Percentiles rank a stretch among this genome's conserved stretches.
phyloP scores from a whole-genome alignment of 2,113 vertebrate genomes.

The Ctenomys sociabilis region DNA sequence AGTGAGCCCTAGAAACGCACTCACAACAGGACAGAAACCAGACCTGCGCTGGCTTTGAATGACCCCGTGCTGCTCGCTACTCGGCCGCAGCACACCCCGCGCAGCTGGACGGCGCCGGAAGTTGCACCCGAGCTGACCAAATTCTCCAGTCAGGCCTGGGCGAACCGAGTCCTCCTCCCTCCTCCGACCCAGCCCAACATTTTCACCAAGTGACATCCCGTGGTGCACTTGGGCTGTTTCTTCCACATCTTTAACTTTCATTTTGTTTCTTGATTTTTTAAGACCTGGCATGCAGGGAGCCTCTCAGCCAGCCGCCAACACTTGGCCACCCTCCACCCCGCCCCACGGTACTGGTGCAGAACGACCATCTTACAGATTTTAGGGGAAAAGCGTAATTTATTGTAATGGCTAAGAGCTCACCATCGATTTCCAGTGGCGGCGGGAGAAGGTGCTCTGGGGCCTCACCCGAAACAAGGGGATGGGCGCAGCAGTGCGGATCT shows the following conservation, averaged over 20 bases:
- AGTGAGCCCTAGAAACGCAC: background rate
- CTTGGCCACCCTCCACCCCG: background rate
- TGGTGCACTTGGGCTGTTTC: background rate
- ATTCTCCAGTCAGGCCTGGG: background rate
- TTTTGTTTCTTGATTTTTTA: conserved; percentile 15
- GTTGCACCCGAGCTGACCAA: background rate
- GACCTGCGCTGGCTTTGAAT: background rate
- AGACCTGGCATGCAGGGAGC: background rate
- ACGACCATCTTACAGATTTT: background rate
- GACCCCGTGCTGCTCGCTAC: background rate
- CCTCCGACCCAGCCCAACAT: background rate
- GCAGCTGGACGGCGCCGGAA: background rate
- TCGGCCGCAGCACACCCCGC: background rate
- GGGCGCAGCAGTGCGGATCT: background rate
- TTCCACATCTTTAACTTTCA: background rate
- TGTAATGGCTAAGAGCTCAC: background rate
- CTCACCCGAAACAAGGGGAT: background rate
- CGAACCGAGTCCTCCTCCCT: background rate
- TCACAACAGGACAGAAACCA: background rate
- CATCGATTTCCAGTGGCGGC: background rate
- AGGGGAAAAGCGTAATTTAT: background rate
- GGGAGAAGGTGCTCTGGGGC: background rate
- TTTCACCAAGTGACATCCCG: background rate
- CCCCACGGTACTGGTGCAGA: background rate
- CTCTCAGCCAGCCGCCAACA: background rate